Evolutionary conservation across 2,113 vertebrate genomes (phyloP).

Genomic region (Smithornis capensis): DNA sequence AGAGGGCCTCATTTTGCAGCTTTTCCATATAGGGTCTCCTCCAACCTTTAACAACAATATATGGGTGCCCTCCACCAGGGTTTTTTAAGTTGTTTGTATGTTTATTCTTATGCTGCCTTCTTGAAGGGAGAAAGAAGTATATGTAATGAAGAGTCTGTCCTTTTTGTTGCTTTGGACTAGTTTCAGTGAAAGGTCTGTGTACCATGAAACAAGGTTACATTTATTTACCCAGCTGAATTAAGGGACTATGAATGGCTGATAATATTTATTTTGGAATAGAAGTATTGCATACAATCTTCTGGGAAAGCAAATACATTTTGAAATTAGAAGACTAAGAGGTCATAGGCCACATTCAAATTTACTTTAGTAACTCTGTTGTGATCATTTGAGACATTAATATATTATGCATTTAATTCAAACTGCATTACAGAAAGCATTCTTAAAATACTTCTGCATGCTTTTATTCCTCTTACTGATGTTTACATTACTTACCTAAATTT

Average conservation of each 20-base stretch:
- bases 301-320: not conserved
- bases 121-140: not conserved
- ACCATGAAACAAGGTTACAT: not conserved
- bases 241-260: not conserved
- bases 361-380: not conserved
- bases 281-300: not conserved
- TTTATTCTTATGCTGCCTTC: not conserved
- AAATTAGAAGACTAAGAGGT: not conserved
- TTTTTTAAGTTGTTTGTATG: not conserved
- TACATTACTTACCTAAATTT: not conserved
- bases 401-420: not conserved
- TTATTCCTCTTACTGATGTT: not conserved
- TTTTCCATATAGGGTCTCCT: not conserved
- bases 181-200: not conserved
- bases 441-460: not conserved
- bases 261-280: slow-evolving; percentile 21
- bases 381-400: not conserved
- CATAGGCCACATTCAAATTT: not conserved
- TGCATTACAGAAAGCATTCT: not conserved
- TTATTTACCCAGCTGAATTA: slow-evolving; percentile 7
- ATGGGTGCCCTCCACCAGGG: not conserved
- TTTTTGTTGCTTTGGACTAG: not conserved
- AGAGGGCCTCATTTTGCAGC: not conserved
- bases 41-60: not conserved
- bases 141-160: not conserved